Conservation (phyloP, 2,113 vertebrate genomes). For the Psilopogon haemacephalus region DNA sequence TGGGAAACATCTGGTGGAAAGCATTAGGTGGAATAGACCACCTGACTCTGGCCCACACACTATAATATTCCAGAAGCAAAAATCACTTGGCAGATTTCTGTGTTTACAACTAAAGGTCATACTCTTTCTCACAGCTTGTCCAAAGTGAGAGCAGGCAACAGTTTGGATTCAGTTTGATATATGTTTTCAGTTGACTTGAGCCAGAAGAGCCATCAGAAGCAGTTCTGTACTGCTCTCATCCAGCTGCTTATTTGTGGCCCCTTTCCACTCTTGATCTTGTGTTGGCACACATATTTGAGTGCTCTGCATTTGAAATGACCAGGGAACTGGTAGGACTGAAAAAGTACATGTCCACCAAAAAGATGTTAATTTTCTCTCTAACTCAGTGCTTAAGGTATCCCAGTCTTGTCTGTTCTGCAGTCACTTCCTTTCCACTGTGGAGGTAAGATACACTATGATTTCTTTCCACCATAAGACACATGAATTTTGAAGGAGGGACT, state of each 20-base stretch:
- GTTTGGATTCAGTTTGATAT: neutral
- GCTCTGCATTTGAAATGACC: neutral
- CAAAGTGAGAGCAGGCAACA: conserved; percentile 1
- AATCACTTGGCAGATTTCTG: conserved; percentile 12
- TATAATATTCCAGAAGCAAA: conserved; percentile 28
- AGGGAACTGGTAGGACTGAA: neutral
- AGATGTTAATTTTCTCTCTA: neutral
- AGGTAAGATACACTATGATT: neutral
- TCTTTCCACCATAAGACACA: neutral
- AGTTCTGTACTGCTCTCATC: neutral
- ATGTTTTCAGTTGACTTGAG: neutral
- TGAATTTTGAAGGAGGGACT: neutral
- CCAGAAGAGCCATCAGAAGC: neutral
- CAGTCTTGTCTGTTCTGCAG: neutral
- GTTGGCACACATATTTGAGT: neutral
- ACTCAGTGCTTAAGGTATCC: neutral
- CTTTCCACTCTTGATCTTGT: neutral
- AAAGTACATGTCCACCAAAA: neutral
- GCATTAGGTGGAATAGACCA: neutral
- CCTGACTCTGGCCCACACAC: neutral
- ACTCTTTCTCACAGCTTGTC: conserved; percentile 27
- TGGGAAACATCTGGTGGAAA: conserved; percentile 36
- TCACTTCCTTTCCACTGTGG: neutral
- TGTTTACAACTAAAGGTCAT: conserved; percentile 34
- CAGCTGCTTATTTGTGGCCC: neutral